Percentiles rank a stretch among this genome's conserved stretches.
These are phyloP conservation scores for Semnornis frantzii DNA, from an alignment of 2,113 vertebrate species.

Conservation along the genomic window DNA sequence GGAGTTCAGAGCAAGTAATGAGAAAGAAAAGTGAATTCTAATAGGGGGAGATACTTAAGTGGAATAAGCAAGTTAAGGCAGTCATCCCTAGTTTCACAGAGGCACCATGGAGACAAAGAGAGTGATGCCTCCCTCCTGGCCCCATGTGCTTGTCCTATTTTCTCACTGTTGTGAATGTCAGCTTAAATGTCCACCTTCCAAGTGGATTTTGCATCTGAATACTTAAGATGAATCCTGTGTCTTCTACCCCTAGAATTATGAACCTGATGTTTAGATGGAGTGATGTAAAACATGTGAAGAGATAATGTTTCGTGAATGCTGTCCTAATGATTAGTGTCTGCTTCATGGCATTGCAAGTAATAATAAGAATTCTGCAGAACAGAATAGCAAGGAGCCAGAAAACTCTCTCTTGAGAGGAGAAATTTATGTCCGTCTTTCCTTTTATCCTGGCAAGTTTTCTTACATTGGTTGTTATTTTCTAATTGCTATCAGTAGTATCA, in stretches of 20 bases:
- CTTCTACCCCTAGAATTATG: background rate
- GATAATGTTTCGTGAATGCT: background rate
- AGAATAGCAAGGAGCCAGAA: background rate
- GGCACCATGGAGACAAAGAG: background rate
- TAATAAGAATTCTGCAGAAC: background rate
- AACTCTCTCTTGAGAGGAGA: background rate
- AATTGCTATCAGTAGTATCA: conserved; percentile 29
- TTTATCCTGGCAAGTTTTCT: conserved; percentile 17
- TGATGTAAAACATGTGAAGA: background rate
- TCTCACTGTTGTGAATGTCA: background rate
- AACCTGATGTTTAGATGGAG: background rate
- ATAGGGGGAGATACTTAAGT: background rate
- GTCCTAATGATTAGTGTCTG: background rate
- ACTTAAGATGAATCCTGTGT: background rate
- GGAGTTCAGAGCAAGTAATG: background rate
- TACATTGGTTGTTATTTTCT: background rate
- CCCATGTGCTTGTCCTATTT: background rate
- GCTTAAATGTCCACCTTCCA: background rate
- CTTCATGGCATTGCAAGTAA: background rate
- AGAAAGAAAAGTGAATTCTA: background rate
- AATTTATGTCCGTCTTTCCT: background rate
- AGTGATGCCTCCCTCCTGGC: background rate
- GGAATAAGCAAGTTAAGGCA: background rate
- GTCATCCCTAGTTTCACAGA: background rate
- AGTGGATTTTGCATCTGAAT: background rate